phyloP scores from a whole-genome alignment of 2,888 invertebrate species.

The Oscheius myriophilus region DNA sequence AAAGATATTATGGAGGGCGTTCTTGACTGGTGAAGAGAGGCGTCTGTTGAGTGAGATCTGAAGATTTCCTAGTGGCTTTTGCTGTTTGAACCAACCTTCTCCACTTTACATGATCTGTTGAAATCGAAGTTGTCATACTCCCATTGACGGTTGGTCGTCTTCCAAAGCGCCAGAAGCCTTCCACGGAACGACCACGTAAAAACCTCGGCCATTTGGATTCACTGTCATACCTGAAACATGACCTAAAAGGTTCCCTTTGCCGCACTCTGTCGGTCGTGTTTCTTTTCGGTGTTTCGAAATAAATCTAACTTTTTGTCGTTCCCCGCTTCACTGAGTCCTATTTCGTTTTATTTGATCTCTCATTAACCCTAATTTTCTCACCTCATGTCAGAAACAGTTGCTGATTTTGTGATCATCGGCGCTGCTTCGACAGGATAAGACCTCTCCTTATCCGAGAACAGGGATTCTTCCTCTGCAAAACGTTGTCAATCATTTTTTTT shows the following conservation, averaged over 20 bases:
- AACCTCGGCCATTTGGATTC: constrained; percentile 53
- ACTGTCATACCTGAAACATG: constrained; percentile 30
- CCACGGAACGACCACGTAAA: constrained; percentile 56
- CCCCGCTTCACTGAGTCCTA: too few relatives aligned
- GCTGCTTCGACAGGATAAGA: too few relatives aligned
- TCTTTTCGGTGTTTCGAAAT: too few relatives aligned
- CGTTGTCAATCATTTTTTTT: too few relatives aligned
- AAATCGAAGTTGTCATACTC: constrained; percentile 30
- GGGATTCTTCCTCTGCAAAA: too few relatives aligned
- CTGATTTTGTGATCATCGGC: constrained; percentile 44
- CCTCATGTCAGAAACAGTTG: constrained; percentile 52
- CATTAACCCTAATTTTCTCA: background rate
- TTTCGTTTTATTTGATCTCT: too few relatives aligned
- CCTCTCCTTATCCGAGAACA: too few relatives aligned
- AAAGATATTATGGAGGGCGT: constrained; percentile 56
- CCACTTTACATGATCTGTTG: constrained; percentile 44
- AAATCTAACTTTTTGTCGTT: too few relatives aligned
- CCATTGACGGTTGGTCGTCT: constrained; percentile 25
- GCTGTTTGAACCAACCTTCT: constrained; percentile 26
- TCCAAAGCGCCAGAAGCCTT: constrained; percentile 55
- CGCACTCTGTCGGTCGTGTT: too few relatives aligned
- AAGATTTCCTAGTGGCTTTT: background rate
- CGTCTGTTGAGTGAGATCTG: constrained; percentile 55
- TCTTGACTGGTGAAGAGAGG: constrained; percentile 44
- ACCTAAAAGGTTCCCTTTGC: background rate